Evolutionary conservation across 2,797 vertebrate species (phyloP).

Genomic region (Knipowitschia caucasica): DNA sequence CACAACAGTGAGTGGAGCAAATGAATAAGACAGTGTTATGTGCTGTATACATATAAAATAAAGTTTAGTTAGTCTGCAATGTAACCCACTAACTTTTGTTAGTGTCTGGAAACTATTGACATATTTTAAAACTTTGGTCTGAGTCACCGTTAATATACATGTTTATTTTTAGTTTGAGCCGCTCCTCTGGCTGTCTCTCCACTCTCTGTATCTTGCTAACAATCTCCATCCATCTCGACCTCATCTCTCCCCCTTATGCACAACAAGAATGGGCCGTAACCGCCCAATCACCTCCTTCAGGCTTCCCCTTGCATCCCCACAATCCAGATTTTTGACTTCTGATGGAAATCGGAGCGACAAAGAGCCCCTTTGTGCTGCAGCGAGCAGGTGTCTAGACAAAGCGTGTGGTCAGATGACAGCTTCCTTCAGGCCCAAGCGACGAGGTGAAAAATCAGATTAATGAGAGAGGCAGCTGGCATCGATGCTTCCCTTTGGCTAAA

Average conservation of each 20-base stretch:
- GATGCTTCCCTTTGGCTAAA: constrained; percentile 44
- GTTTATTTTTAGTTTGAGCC: constrained; percentile 2
- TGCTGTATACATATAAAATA: too few species aligned
- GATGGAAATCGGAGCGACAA: constrained; percentile 22
- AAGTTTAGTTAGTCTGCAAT: neutral
- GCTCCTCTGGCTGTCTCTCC: neutral
- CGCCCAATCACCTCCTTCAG: neutral
- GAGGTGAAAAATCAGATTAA: constrained; percentile 66
- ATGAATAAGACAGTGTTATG: too few species aligned
- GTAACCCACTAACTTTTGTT: neutral
- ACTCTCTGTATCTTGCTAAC: neutral
- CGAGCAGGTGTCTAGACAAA: constrained; percentile 48
- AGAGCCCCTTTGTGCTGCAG: constrained; percentile 35
- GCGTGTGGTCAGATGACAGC: constrained; percentile 27
- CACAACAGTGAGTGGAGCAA: too few species aligned
- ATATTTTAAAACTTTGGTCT: constrained; percentile 1
- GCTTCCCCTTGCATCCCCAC: constrained; percentile 7
- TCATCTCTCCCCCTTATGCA: neutral
- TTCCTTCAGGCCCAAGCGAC: constrained; percentile 22
- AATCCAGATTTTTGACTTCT: constrained; percentile 4
- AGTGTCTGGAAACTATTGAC: neutral
- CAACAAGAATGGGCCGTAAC: constrained; percentile 16
- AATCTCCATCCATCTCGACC: constrained; percentile 14
- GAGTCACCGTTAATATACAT: constrained; percentile 5
- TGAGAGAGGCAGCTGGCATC: constrained; percentile 57